These are phyloP conservation scores for Tethya wilhelma DNA, from an alignment of 37 sponge, comb jelly and placozoan genomes.

Conservation along the genomic window DNA sequence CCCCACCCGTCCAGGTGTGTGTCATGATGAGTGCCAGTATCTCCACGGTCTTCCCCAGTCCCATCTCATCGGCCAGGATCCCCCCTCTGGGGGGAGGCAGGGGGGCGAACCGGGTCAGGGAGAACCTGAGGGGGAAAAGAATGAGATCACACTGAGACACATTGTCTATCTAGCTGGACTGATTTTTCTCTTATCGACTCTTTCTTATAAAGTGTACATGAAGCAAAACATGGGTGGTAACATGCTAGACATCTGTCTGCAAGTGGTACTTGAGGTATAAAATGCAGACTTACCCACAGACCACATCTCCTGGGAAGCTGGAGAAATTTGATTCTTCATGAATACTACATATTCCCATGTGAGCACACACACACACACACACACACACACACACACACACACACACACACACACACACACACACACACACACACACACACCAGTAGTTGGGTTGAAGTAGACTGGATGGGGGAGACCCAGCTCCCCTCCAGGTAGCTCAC, in stretches of 20 bases:
- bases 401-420: not conserved
- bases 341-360: too few relatives aligned
- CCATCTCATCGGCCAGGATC: slow-evolving; percentile 99
- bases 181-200: too few relatives aligned
- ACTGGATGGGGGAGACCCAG: not conserved
- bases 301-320: too few relatives aligned
- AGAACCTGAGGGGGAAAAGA: slow-evolving; percentile 32
- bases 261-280: too few relatives aligned
- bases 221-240: too few relatives aligned
- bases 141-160: not conserved
- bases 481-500: slow-evolving; percentile 6
- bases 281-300: too few relatives aligned
- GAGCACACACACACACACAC: too few relatives aligned
- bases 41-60: slow-evolving; percentile 98
- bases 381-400: not conserved
- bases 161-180: not conserved
- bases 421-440: slow-evolving; percentile 24
- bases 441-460: slow-evolving; percentile 58
- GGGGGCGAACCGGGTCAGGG: not conserved
- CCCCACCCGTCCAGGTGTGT: slow-evolving; percentile 51
- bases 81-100: slow-evolving; percentile 56
- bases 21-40: slow-evolving; percentile 81
- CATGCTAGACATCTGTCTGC: too few relatives aligned
- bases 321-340: too few relatives aligned
- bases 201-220: too few relatives aligned